Evolutionary conservation across 1,140 invertebrate species (phyloP).

Genomic region (Phymastichus coffea): DNA sequence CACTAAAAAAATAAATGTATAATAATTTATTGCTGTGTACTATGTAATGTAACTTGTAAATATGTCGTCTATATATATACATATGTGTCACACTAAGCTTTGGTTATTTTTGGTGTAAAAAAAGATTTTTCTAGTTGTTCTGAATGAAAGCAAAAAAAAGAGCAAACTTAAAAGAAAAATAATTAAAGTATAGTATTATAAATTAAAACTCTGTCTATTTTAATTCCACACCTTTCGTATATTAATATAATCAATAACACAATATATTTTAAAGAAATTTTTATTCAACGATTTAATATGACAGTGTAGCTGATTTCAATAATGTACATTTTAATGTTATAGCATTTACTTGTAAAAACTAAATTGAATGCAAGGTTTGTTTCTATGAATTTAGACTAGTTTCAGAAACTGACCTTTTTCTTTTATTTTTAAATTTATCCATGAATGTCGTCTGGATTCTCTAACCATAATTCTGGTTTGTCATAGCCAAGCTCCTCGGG

Average conservation of each 20-base stretch:
- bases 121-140: constrained; percentile 36
- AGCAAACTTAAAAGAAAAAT: constrained; percentile 35
- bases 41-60: constrained; percentile 53
- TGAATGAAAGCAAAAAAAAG: constrained; percentile 36
- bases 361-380: constrained; percentile 17
- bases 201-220: constrained; percentile 36
- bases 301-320: neutral
- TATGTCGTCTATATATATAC: constrained; percentile 47
- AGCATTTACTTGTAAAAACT: neutral
- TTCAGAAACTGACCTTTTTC: constrained; percentile 22
- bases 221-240: constrained; percentile 7
- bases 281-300: neutral
- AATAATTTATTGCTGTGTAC: constrained; percentile 45
- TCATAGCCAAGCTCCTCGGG: constrained; percentile 96
- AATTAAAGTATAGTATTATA: constrained; percentile 44
- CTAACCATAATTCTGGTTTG: constrained; percentile 89
- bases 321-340: constrained; percentile 22
- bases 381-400: constrained; percentile 27
- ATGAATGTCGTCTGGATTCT: constrained; percentile 71
- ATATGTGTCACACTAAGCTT: constrained; percentile 49
- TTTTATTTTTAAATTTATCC: too few relatives aligned
- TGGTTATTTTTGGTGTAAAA: constrained; percentile 52
- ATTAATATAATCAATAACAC: too few relatives aligned
- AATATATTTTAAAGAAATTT: neutral
- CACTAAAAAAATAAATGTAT: constrained; percentile 32